Conservation (phyloP, 2,888 invertebrate species). For the Eupithecia tripunctaria region DNA sequence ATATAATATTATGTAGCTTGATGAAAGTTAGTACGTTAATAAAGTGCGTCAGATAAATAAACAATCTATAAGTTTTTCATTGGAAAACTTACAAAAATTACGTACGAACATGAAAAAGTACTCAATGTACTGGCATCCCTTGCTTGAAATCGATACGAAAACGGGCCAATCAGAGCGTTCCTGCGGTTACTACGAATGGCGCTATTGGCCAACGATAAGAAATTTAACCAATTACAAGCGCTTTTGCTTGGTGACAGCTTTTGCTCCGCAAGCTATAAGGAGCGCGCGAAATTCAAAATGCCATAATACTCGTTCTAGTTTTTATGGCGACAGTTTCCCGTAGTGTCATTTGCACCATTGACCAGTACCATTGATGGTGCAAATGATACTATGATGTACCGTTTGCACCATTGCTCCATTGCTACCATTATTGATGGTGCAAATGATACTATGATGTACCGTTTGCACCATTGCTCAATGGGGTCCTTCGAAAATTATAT, state of each 20-base stretch:
- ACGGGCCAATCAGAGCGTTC: slow-evolving; percentile 2
- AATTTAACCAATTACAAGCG: slow-evolving; percentile 9
- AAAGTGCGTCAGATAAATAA: not conserved
- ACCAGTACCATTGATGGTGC: too few relatives aligned
- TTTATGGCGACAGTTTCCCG: too few relatives aligned
- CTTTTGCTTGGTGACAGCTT: not conserved
- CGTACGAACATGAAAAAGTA: not conserved
- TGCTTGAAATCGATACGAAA: not conserved
- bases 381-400: too few relatives aligned
- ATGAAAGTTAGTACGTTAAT: not conserved
- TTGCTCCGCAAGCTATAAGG: not conserved
- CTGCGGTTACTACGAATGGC: not conserved
- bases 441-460: too few relatives aligned
- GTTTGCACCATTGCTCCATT: too few relatives aligned
- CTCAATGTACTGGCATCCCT: not conserved
- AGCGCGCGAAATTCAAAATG: slow-evolving; percentile 17
- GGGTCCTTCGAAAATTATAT: too few relatives aligned
- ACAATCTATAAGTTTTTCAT: not conserved
- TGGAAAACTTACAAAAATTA: not conserved
- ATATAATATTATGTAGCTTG: not conserved
- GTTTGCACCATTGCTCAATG: too few relatives aligned
- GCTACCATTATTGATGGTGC: too few relatives aligned
- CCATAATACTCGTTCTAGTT: too few relatives aligned
- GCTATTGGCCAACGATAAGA: slow-evolving; percentile 15
- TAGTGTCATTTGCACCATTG: too few relatives aligned